These are phyloP conservation scores for Papilio demoleus DNA, from an alignment of 2,888 invertebrate species.

Conservation along the genomic window DNA sequence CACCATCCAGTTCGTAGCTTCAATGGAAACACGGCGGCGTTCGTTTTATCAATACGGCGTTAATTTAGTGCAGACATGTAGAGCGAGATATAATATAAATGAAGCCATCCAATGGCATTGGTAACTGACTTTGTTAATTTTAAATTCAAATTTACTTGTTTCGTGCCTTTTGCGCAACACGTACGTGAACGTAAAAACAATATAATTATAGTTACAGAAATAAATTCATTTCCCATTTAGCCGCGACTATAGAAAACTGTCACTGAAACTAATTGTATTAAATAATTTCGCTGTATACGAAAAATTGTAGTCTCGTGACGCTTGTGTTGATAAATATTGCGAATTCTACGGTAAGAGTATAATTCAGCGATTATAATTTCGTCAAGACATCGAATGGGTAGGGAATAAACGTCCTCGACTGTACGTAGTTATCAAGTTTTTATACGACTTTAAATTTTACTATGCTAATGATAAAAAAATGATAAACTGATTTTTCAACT, in stretches of 20 bases:
- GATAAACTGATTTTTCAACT: no score
- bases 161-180: conserved; percentile 22
- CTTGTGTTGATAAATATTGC: no score
- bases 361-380: no score
- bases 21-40: neutral
- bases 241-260: neutral
- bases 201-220: neutral
- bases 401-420: neutral
- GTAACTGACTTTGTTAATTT: conserved; percentile 18
- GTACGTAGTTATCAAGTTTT: neutral
- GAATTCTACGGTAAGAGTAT: no score
- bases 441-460: neutral
- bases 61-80: conserved; percentile 30
- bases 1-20: neutral
- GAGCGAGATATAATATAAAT: conserved; percentile 18
- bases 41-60: conserved; percentile 16
- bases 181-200: conserved; percentile 21
- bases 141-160: conserved; percentile 30
- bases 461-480: neutral
- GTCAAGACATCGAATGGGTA: neutral
- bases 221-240: neutral
- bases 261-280: no score
- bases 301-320: neutral
- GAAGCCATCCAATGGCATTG: conserved; percentile 20
- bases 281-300: no score